Conservation (phyloP, 2,797 vertebrate species). For the Gallinago stenura region DNA sequence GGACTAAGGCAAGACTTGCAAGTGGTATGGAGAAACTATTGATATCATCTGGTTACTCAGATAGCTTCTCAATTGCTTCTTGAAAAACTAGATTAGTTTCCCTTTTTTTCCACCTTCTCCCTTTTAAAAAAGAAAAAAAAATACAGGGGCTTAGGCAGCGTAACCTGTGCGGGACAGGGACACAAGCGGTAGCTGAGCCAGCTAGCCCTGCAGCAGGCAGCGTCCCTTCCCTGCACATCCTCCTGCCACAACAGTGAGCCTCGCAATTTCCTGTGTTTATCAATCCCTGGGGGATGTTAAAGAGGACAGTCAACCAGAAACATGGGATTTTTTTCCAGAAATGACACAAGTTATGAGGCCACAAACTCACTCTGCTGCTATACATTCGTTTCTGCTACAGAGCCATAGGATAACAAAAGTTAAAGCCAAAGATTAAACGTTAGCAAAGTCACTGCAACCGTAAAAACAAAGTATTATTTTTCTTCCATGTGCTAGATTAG, state of each 20-base stretch:
- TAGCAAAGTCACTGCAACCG: background rate
- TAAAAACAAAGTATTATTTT: background rate
- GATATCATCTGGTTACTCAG: background rate
- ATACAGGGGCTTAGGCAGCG: fast-evolving
- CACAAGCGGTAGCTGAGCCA: background rate
- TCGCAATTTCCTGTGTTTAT: constrained; percentile 45
- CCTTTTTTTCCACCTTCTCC: background rate
- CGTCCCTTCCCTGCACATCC: background rate
- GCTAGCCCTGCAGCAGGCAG: background rate
- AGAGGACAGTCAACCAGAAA: background rate
- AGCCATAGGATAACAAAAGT: background rate
- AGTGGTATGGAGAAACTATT: background rate
- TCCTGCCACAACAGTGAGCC: background rate
- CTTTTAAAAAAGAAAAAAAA: background rate
- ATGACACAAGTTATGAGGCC: background rate
- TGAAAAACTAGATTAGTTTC: background rate
- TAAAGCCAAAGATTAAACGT: background rate
- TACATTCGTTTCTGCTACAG: background rate
- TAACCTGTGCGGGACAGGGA: background rate
- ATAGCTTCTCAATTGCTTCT: background rate
- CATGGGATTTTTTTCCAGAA: background rate
- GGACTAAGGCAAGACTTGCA: background rate
- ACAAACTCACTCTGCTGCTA: background rate
- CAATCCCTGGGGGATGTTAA: background rate
- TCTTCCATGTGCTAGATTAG: background rate